Percentiles rank a stretch among this genome's conserved stretches.
These are phyloP conservation scores for Daphoenositta chrysoptera DNA, from an alignment of 2,113 vertebrate genomes.

Conservation along the genomic window DNA sequence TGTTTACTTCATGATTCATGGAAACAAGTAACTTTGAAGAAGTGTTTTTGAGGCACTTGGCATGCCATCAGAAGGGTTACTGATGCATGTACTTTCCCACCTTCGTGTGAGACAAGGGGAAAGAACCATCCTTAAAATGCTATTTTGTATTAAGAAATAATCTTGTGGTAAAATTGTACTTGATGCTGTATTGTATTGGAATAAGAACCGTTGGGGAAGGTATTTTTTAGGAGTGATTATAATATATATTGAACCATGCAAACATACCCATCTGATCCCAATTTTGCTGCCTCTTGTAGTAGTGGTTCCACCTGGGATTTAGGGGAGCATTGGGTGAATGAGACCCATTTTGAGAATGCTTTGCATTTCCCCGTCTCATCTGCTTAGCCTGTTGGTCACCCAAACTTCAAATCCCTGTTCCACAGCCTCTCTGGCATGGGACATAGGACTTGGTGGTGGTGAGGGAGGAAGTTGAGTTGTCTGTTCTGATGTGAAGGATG, in stretches of 20 bases:
- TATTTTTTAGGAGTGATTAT: background rate
- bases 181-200: background rate
- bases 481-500: background rate
- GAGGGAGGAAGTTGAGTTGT: background rate
- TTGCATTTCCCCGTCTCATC: background rate
- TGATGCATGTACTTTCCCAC: background rate
- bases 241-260: background rate
- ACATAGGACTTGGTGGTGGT: background rate
- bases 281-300: background rate
- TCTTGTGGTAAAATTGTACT: background rate
- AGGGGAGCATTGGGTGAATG: background rate
- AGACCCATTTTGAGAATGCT: background rate
- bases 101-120: rapidly evolving
- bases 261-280: background rate
- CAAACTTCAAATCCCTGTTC: background rate
- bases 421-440: background rate
- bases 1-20: background rate
- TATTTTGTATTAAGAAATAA: background rate
- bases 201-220: background rate
- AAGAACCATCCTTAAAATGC: background rate
- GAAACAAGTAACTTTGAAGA: background rate
- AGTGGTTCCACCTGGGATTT: background rate
- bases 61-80: rapidly evolving
- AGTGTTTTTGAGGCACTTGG: background rate
- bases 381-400: background rate